Percentiles rank a stretch among this genome's conserved stretches.
Conservation (phyloP, 2,113 vertebrate species). For the Agelaius tricolor region DNA sequence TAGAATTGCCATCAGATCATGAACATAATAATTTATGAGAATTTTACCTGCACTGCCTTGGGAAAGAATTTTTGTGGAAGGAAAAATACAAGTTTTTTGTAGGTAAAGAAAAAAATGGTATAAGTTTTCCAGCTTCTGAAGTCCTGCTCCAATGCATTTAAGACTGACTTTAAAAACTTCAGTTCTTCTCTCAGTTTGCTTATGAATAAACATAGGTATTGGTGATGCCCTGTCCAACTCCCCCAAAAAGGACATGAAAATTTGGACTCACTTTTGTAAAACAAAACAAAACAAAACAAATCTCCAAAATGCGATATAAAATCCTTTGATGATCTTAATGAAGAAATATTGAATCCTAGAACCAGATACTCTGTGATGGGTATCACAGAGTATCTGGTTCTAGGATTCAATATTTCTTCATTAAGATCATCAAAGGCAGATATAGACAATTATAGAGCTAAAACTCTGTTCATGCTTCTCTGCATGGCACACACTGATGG, state of each 20-base stretch:
- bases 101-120: background rate
- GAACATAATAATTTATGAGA: background rate
- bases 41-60: background rate
- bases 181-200: background rate
- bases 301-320: background rate
- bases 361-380: background rate
- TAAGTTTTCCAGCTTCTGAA: background rate
- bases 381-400: background rate
- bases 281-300: background rate
- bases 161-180: background rate
- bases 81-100: background rate
- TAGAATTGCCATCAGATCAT: background rate
- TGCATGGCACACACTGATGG: background rate
- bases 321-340: background rate
- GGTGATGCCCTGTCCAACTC: rapidly evolving
- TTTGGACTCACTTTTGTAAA: background rate
- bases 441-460: background rate
- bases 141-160: background rate
- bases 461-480: background rate
- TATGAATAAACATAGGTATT: background rate
- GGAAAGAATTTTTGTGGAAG: background rate
- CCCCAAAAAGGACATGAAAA: background rate
- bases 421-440: background rate
- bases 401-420: no score
- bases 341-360: background rate